Percentiles rank a stretch among this genome's conserved stretches.
phyloP scores from a whole-genome alignment of 2,113 vertebrate species.

The Danio rerio region GRCz12tu NC_133183.1:62463501-62464000 shows the following conservation, averaged over 20 bases:
- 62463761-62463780: conserved; percentile 55
- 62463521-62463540: too few species aligned
- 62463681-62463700: conserved; percentile 58
- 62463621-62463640: too few species aligned
- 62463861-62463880: not conserved
- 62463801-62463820: not conserved
- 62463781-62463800: conserved; percentile 57
- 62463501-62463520: too few species aligned
- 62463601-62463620: too few species aligned
- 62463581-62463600: too few species aligned
- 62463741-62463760: conserved; percentile 41
- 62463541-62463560: too few species aligned
- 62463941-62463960: not conserved
- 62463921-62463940: not conserved
- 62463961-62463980: not conserved
- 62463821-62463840: not conserved
- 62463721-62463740: conserved; percentile 60
- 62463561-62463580: too few species aligned
- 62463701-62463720: conserved; percentile 61
- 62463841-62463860: not conserved
- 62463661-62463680: conserved; percentile 16
- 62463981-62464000: not conserved
- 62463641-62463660: too few species aligned
- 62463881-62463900: not conserved
- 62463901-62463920: not conserved